phyloP scores from a whole-genome alignment of 2,888 invertebrate species.

The Chloroclysta siterata region DNA sequence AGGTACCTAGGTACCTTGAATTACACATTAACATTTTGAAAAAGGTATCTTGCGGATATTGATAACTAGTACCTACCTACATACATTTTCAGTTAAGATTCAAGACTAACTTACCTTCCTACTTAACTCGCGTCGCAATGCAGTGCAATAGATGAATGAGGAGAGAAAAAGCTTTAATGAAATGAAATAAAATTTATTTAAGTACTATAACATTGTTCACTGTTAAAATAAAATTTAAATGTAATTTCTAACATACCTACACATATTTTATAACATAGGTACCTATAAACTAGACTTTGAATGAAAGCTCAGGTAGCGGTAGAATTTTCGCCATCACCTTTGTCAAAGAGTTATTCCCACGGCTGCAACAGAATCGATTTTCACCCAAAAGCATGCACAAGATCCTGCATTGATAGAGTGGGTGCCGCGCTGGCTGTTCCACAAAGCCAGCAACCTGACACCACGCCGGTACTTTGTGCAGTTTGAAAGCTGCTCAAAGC shows the following conservation, averaged over 20 bases:
- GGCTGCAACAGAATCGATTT: slow-evolving; percentile 33
- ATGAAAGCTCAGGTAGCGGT: background rate
- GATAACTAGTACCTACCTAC: too few relatives aligned
- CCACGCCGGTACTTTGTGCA: slow-evolving; percentile 69
- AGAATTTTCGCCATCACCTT: background rate
- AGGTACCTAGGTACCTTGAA: too few relatives aligned
- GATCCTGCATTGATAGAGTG: slow-evolving; percentile 56
- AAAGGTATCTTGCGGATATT: too few relatives aligned
- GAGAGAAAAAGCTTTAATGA: background rate
- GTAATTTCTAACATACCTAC: too few relatives aligned
- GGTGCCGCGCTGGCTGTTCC: slow-evolving; percentile 69
- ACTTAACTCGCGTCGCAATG: background rate
- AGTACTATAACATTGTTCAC: too few relatives aligned
- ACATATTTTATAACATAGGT: too few relatives aligned
- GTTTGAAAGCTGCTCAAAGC: slow-evolving; percentile 53
- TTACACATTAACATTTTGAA: too few relatives aligned
- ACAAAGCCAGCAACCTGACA: slow-evolving; percentile 73
- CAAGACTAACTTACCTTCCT: too few relatives aligned
- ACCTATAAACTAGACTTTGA: too few relatives aligned
- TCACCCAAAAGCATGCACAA: slow-evolving; percentile 43
- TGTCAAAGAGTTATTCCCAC: slow-evolving; percentile 38
- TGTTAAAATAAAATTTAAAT: too few relatives aligned
- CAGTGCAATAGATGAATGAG: background rate
- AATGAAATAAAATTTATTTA: too few relatives aligned
- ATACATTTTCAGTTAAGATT: too few relatives aligned